These are phyloP conservation scores for Neodon shergylaensis DNA, from an alignment of 2,113 vertebrate species.

Conservation along the genomic window DNA sequence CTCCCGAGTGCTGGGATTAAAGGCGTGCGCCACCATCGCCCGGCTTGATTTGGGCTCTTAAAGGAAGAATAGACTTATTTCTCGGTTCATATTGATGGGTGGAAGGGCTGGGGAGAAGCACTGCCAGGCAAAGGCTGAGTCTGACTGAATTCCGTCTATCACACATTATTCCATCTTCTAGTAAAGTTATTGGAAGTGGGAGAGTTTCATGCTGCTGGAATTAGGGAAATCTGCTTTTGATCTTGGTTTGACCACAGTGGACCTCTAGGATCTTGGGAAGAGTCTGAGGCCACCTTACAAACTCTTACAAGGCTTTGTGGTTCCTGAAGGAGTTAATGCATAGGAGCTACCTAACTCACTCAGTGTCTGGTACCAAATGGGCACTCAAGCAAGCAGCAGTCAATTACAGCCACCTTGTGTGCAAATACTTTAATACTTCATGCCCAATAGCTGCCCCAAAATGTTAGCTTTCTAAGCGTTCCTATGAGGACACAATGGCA, in stretches of 20 bases:
- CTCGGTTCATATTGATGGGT: neutral
- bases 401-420: neutral
- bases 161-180: neutral
- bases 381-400: neutral
- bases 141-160: neutral
- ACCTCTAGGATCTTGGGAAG: neutral
- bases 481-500: neutral
- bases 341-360: neutral
- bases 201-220: neutral
- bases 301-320: neutral
- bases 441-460: neutral
- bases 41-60: neutral
- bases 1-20: no score
- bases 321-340: neutral
- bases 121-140: no score
- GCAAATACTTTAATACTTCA: neutral
- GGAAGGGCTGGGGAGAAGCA: neutral
- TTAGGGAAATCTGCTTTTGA: neutral
- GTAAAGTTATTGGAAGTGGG: neutral
- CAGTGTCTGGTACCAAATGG: neutral
- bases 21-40: no score
- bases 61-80: neutral
- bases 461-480: neutral
- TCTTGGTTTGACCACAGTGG: fast-evolving
- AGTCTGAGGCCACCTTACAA: neutral